A percentile compares a stretch with the other conserved stretches of the same genome.
These are phyloP conservation scores for Spilosoma lubricipeda DNA, from an alignment of 2,888 invertebrate species.

Conservation along the genomic window DNA sequence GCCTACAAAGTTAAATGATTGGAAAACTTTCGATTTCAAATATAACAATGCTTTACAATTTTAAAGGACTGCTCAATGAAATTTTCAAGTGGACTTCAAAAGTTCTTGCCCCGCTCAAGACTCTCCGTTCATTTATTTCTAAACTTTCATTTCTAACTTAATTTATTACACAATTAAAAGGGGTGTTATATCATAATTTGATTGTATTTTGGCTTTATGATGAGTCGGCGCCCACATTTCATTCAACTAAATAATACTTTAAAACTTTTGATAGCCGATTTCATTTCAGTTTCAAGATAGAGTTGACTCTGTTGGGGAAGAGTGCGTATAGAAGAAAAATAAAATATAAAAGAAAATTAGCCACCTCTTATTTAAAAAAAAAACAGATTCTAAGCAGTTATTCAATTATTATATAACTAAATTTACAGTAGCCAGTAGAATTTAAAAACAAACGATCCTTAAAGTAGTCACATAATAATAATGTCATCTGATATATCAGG, in stretches of 20 bases:
- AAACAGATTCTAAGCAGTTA: no score
- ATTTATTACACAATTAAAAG: constrained; percentile 10
- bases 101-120: constrained; percentile 11
- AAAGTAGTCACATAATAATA: no score
- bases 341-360: no score
- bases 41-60: constrained; percentile 14
- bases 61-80: constrained; percentile 13
- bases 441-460: no score
- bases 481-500: no score
- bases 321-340: not conserved
- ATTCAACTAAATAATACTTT: not conserved
- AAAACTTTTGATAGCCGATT: not conserved
- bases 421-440: no score
- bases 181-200: constrained; percentile 3
- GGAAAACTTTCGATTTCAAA: constrained; percentile 8
- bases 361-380: no score
- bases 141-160: constrained; percentile 2
- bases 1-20: constrained; percentile 12
- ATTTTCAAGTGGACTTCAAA: constrained; percentile 12
- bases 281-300: not conserved
- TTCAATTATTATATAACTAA: no score
- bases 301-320: not conserved
- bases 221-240: not conserved
- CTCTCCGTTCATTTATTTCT: not conserved
- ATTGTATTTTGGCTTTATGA: not conserved